Conservation (phyloP, 1,140 invertebrate species). For the Hylyphantes graminicola region DNA sequence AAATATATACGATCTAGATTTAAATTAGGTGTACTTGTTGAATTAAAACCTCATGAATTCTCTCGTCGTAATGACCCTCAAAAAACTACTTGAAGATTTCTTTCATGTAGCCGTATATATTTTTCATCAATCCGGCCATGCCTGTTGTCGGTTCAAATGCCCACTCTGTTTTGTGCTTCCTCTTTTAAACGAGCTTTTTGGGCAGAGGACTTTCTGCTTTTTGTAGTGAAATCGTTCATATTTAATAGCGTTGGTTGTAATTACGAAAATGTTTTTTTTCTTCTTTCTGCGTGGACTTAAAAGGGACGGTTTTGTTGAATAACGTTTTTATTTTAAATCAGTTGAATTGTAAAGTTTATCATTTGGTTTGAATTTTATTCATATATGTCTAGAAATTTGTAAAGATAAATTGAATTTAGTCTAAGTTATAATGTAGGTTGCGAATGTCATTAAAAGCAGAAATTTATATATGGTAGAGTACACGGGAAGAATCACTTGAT, state of each 20-base stretch:
- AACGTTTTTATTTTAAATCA: no score
- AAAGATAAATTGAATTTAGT: no score
- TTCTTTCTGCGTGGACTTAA: no score
- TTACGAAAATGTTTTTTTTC: neutral
- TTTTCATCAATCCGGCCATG: slow-evolving; percentile 15
- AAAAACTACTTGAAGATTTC: slow-evolving; percentile 32
- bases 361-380: no score
- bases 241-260: slow-evolving; percentile 35
- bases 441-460: no score
- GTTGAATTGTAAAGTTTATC: no score
- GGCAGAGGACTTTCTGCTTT: slow-evolving; percentile 21
- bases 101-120: slow-evolving; percentile 4
- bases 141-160: slow-evolving; percentile 1
- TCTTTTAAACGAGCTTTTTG: slow-evolving; percentile 23
- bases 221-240: slow-evolving; percentile 34
- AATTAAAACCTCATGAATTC: slow-evolving; percentile 51
- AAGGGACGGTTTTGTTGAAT: no score
- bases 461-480: no score
- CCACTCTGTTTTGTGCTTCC: neutral
- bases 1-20: slow-evolving; percentile 31
- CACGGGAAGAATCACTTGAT: no score
- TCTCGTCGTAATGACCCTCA: slow-evolving; percentile 33
- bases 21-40: slow-evolving; percentile 45
- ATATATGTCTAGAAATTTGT: no score
- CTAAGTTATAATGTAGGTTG: no score